Evolutionary conservation across 2,113 vertebrate species (phyloP).

Genomic region (Marmota monax): DNA sequence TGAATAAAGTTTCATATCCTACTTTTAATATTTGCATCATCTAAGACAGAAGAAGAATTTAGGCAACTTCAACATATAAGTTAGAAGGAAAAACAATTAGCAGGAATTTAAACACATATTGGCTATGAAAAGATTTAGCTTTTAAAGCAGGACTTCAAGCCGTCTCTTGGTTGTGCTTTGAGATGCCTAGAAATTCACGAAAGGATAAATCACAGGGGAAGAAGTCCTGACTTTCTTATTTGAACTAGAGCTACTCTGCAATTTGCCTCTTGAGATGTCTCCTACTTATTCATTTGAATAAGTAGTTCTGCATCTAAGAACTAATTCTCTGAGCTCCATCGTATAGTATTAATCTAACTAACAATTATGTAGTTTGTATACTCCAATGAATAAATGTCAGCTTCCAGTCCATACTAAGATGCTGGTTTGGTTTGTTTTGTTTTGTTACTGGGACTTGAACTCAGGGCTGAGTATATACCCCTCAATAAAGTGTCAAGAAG

Average conservation of each 20-base stretch:
- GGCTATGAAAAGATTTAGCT: not conserved
- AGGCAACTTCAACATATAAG: not conserved
- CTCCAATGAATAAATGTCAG: not conserved
- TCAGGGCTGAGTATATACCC: not conserved
- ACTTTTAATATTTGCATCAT: constrained; percentile 18
- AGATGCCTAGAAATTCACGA: not conserved
- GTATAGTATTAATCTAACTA: not conserved
- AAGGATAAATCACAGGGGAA: not conserved
- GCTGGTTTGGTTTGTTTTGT: not conserved
- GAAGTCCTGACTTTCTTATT: not conserved
- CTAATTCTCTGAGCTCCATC: not conserved
- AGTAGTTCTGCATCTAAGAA: constrained; percentile 13
- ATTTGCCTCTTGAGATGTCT: not conserved
- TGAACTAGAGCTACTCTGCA: not conserved
- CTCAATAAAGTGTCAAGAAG: not conserved
- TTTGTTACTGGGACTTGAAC: not conserved
- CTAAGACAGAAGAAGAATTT: not conserved
- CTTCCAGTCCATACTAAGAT: not conserved
- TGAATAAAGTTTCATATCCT: not conserved
- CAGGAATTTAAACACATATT: not conserved
- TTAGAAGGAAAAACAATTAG: not conserved
- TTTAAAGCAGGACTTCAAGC: not conserved
- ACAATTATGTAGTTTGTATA: not conserved
- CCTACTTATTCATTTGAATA: not conserved
- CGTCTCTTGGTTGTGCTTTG: not conserved